Base-by-base conservation (phyloP, 53 echinoderm and acorn worm genomes). In the Henricia sp. region DNA sequence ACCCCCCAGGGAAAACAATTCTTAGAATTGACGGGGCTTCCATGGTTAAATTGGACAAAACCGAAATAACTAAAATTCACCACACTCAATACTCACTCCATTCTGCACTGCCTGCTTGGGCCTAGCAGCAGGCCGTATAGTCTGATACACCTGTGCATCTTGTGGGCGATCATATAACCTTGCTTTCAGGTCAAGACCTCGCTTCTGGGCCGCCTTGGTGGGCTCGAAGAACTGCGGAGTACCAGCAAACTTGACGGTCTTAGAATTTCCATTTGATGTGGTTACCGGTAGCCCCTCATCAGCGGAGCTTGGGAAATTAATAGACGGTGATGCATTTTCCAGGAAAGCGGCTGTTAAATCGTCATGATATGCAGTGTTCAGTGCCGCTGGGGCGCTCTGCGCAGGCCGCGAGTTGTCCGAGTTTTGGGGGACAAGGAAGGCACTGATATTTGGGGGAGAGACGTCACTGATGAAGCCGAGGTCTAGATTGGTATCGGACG, bases 91-190 rank as follows among this genome's bases (percentile, higher is more conserved):
- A 82, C 82, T 83, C 32, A 89, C 67, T 50, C 73, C 67, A 52
- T 33, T 37, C 38, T 57, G 66, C 55, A 50, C 24, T 30, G 85
- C 77, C 36, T 67, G 42, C 78, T 62, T 71, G 39, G 59, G 70
- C 1, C 16, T 58, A 5, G 33, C 54, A 42, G 71, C 85, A 3
- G 86, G 77, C n/a, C 82, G 83, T 23, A 92, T 83, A 46, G 83
- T 80, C 72, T 87, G 90, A 52, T 92, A 92, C 17, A 94, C 99
- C 82, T 95, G 99, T 13, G 99, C 92, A 86, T 99, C 99, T 70
- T 92, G 91, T 2, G 94, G 90, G 44, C 92, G 83, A 74, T 99
- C 99, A 74, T 99, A 99, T 28, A 99, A 84, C 39, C 99, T 94
- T n/a, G 95, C 83, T 63, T 92, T 99, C 63, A 99, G 70, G 70